Evolutionary conservation across 1,140 invertebrate species (phyloP).

Genomic region (Zeugodacus cucurbitae): DNA sequence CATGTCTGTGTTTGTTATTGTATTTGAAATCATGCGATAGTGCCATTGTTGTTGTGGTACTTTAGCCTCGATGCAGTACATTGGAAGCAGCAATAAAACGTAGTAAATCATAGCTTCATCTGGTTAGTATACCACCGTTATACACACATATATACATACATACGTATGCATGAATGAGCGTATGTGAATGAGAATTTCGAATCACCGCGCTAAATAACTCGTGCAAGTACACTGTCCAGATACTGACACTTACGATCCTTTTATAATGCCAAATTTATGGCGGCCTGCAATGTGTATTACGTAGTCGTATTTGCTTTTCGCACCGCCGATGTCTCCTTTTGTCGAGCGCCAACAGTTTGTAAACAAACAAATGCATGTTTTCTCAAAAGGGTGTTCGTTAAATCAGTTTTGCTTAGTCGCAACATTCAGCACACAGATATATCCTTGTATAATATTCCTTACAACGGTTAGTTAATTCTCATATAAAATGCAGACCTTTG

Average conservation of each 20-base stretch:
- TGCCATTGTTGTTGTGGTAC: neutral
- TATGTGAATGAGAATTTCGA: neutral
- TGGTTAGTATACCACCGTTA: neutral
- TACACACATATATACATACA: neutral
- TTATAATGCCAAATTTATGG: slow-evolving; percentile 5
- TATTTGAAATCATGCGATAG: neutral
- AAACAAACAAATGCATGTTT: neutral
- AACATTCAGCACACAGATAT: neutral
- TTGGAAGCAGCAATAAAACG: neutral
- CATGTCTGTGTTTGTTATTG: neutral
- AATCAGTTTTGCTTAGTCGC: neutral
- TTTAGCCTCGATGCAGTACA: neutral
- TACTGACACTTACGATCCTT: neutral
- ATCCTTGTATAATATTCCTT: neutral
- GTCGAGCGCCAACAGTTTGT: neutral
- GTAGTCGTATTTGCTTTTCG: neutral
- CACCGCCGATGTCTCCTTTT: neutral
- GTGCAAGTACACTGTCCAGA: neutral
- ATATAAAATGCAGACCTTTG: neutral
- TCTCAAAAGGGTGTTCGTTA: neutral
- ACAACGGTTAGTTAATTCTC: neutral
- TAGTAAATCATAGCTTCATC: neutral
- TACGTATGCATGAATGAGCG: too few relatives aligned
- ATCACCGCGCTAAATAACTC: neutral
- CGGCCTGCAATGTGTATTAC: neutral